A percentile compares a stretch with the other conserved stretches of the same genome.
Evolutionary conservation across 2,113 vertebrate species (phyloP).

Genomic region (Macrotus californicus): DNA sequence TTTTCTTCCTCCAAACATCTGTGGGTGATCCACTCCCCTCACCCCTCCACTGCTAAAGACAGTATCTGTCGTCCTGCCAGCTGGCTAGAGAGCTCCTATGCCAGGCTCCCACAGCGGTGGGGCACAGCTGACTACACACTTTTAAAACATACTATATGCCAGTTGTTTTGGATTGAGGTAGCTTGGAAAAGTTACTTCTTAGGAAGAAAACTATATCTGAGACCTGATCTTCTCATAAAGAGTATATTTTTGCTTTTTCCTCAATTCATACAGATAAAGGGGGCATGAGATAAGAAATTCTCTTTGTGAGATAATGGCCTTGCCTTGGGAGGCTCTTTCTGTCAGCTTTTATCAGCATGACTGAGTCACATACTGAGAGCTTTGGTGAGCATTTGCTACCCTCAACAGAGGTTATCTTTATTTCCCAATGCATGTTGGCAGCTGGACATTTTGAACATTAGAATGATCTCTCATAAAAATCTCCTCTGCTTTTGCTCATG

Average conservation of each 20-base stretch:
- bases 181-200: slow-evolving; percentile 55
- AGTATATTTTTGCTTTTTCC: not conserved
- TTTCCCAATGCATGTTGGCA: not conserved
- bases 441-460: not conserved
- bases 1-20: slow-evolving; percentile 61
- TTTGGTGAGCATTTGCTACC: not conserved
- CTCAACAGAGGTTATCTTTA: slow-evolving; percentile 14
- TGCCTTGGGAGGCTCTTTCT: not conserved
- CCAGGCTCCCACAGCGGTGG: slow-evolving; percentile 65
- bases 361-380: not conserved
- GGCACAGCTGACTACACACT: slow-evolving; percentile 47
- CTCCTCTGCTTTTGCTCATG: not conserved
- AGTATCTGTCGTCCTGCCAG: slow-evolving; percentile 52
- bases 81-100: slow-evolving; percentile 42
- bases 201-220: slow-evolving; percentile 41
- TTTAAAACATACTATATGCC: slow-evolving; percentile 60
- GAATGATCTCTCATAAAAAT: not conserved
- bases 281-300: not conserved
- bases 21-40: slow-evolving; percentile 47
- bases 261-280: not conserved
- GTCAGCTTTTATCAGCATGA: not conserved
- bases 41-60: not conserved
- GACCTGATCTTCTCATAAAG: not conserved
- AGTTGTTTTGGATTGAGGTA: slow-evolving; percentile 58
- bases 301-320: not conserved